phyloP scores from a whole-genome alignment of 2,113 vertebrate species.

The Rynchops niger region DNA sequence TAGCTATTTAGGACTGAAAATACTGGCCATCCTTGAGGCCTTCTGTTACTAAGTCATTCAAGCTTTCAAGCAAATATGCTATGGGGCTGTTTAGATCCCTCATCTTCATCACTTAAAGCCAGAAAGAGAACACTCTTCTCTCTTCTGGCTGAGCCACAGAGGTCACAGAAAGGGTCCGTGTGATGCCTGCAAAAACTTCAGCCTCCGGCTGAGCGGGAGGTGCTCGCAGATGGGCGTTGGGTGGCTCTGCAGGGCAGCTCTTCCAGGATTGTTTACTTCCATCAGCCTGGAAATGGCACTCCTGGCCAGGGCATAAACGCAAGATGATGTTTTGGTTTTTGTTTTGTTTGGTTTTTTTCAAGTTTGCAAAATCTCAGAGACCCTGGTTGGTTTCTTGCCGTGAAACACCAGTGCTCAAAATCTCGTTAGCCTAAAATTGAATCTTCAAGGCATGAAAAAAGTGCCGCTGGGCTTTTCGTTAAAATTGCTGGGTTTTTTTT shows the following conservation, averaged over 20 bases:
- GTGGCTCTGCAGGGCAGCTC: not conserved
- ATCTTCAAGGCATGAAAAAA: not conserved
- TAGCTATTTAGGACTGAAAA: not conserved
- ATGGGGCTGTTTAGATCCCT: not conserved
- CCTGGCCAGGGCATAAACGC: fast-evolving
- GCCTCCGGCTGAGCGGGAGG: not conserved
- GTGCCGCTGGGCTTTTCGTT: not conserved
- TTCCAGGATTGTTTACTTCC: not conserved
- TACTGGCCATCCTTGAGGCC: not conserved
- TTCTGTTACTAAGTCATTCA: not conserved
- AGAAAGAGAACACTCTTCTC: not conserved
- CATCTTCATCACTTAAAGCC: not conserved
- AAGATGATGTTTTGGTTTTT: too few species aligned
- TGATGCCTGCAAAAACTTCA: not conserved
- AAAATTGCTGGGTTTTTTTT: not conserved
- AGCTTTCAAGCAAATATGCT: not conserved
- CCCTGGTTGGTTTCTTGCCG: not conserved
- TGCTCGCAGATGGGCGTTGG: fast-evolving
- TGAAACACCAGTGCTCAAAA: not conserved
- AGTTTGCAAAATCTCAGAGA: not conserved
- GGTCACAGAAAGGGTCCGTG: not conserved
- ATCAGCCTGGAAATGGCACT: not conserved
- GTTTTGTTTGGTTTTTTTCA: too few species aligned
- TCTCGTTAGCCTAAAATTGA: not conserved
- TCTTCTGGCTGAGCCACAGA: not conserved